Evolutionary conservation across 1,140 invertebrate species (phyloP), one percentile per base, ranked within the genome.

Genomic region (Aphidius gifuensis): DNA sequence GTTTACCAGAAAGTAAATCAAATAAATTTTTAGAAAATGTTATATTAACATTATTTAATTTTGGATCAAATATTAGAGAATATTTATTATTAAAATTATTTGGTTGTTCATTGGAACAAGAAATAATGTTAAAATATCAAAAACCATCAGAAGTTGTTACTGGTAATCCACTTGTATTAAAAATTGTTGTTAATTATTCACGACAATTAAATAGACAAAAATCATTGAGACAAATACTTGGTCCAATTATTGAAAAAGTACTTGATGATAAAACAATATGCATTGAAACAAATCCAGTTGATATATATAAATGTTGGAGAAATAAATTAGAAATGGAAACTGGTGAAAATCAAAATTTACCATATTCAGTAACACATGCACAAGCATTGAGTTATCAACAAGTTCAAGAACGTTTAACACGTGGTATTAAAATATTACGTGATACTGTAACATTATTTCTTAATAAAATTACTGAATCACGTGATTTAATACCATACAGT

Each of bases 271-370:
- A 85, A 71, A 84, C 83, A 59, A 78, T 92, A 21, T 85, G 83
- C 60, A 90, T 92, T 66, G 91, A 92, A 74, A 92, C 90, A 2
- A 91, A 90, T 71, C 91, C 91, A 9, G 83, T 91, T 0, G 90
- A 92, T 70, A 90, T 92, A 65, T 93, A 92, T 71, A 92, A 92
- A 72, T 82, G 84, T 45, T 93, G 90, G 90, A 83, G 91, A 62
- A 92, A 91, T 82, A 85, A 91, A 71, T 80, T 85, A 55, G 91
- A 93, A 79, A 88, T 87, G 75, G 84, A 87, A 68, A 88, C 87
- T 43, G 91, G 91, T 48, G 80, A 88, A 79, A 81, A 86, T 60
- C 85, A 85, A 70, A 83, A 86, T 69, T 76, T 92, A 46, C 89
- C 91, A 5, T 87, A 90, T 65, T 82, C 85, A 39, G 88, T 92